These are phyloP conservation scores for Ammodramus savannarum DNA, from an alignment of 2,113 vertebrate genomes.

Conservation along the genomic window DNA sequence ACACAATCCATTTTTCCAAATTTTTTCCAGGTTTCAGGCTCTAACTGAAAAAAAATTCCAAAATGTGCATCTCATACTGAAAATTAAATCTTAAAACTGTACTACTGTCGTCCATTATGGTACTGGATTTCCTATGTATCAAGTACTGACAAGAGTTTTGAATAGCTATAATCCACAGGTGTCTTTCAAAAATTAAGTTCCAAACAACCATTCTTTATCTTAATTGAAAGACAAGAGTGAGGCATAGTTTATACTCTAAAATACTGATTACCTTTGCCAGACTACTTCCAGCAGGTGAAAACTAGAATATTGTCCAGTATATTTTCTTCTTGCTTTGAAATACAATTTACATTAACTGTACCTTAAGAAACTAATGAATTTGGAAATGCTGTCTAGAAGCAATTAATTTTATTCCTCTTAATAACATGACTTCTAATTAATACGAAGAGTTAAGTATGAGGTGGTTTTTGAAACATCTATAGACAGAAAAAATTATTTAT, in stretches of 20 bases:
- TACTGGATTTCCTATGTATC: neutral
- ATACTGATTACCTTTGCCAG: neutral
- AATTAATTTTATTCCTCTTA: neutral
- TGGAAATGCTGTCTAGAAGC: neutral
- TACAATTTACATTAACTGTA: neutral
- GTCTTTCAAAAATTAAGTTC: constrained; percentile 17
- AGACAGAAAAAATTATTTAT: neutral
- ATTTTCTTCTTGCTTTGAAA: constrained; percentile 18
- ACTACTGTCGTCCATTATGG: neutral
- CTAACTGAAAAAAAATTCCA: neutral
- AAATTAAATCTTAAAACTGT: neutral
- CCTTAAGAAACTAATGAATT: neutral
- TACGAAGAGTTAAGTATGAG: neutral
- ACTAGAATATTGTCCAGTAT: neutral
- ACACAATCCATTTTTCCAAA: neutral
- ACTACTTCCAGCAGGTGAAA: neutral
- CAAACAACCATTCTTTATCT: neutral
- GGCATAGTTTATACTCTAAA: neutral
- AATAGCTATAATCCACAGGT: constrained; percentile 67
- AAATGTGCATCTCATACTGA: neutral
- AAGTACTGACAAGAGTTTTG: neutral
- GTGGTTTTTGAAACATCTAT: neutral
- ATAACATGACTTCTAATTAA: neutral
- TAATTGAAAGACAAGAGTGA: neutral
- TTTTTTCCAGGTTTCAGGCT: constrained; percentile 7